phyloP scores from a whole-genome alignment of 2,113 vertebrate genomes.

The Corydoras maculifer region DNA sequence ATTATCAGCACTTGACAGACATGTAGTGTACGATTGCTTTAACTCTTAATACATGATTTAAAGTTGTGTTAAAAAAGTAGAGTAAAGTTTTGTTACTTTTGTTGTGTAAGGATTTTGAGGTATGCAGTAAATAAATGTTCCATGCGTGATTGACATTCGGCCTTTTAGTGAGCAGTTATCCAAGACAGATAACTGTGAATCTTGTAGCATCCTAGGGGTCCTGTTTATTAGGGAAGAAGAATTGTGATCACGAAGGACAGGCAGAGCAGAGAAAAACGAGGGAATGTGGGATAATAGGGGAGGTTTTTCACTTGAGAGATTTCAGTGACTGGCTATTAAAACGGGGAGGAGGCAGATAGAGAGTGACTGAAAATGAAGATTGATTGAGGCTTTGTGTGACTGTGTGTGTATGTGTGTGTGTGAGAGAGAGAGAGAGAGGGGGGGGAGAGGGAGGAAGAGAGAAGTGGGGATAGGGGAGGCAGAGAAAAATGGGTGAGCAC shows the following conservation, averaged over 20 bases:
- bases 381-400: slow-evolving; percentile 44
- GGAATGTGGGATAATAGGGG: slow-evolving; percentile 20
- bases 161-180: slow-evolving; percentile 10
- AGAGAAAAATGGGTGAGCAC: slow-evolving; percentile 49
- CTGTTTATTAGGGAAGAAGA: slow-evolving; percentile 37
- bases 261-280: slow-evolving; percentile 10
- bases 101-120: background rate
- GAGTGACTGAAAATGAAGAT: slow-evolving; percentile 54
- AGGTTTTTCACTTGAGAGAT: slow-evolving; percentile 35
- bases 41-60: too few species aligned
- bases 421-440: slow-evolving; percentile 5
- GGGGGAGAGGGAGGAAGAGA: too few species aligned
- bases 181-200: slow-evolving; percentile 10
- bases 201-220: slow-evolving; percentile 16
- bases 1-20: too few species aligned
- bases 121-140: background rate
- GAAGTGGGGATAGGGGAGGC: too few species aligned
- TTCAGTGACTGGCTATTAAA: slow-evolving; percentile 31
- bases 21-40: too few species aligned
- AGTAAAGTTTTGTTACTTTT: background rate
- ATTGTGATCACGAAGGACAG: slow-evolving; percentile 22
- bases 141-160: slow-evolving; percentile 4
- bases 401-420: background rate
- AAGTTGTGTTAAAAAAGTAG: too few species aligned
- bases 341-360: slow-evolving; percentile 18